Evolutionary conservation across 2,888 invertebrate genomes (phyloP), one percentile per base, ranked within the genome.

Genomic region (Pteria penguin): DNA sequence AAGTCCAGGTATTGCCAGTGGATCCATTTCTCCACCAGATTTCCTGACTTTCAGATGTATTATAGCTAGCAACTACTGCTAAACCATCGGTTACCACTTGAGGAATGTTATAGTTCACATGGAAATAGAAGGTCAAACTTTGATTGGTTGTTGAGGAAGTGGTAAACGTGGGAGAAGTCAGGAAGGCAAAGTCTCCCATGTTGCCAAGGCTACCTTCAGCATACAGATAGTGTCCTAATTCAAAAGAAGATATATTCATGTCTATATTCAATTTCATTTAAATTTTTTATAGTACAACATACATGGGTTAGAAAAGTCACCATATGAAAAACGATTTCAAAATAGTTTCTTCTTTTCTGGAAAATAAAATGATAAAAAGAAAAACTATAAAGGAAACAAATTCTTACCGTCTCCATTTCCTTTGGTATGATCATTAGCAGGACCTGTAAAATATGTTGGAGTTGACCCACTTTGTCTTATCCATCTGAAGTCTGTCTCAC

Each of bases 151-250:
- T 71, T n/a, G n/a, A n/a, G 18, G 45, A 45, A 0, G 84, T 81
- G 26, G 70, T 45, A 72, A 88, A 88, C 0, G 61, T 29, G 0
- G 84, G 77, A 1, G 88, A 86, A 4, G 76, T 61, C 8, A 88
- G 55, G 0, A 77, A 66, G 0, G 87, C 81, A 31, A 76, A 69
- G 24, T 85, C 86, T 4, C 80, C 82, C 0, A 74, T 52, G 0
- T 76, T 62, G 1, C 87, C 86, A 22, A 82, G 68, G 55, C 80
- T 80, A 1, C 81, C 85, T 57, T 88, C 84, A 8, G 87, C 84
- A 67, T 87, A 86, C 73, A 87, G 72, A 71, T 86, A 89, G 75
- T 83, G 67, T 22, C 88, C 89, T 89, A 74, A 1, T 70, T 54
- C 45, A 61, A 32, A 70, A 32, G 66, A 72, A 66, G 22, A 61